A percentile compares a stretch with the other conserved stretches of the same genome.
Conservation (phyloP, 2,888 invertebrate species). For the Coremacera marginata region DNA sequence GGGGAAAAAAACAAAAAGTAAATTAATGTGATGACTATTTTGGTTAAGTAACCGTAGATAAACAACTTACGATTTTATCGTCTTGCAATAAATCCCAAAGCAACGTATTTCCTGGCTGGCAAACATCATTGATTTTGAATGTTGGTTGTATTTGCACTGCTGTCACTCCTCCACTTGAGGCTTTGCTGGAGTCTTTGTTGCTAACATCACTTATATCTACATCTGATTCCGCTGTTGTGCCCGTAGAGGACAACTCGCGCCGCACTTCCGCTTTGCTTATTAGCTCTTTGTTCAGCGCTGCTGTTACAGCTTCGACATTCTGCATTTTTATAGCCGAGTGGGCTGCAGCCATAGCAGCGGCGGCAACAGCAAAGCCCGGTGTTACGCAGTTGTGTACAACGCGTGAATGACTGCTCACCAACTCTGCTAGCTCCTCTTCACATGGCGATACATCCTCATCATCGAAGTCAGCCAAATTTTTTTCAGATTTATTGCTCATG, state of each 20-base stretch:
- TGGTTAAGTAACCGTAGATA: not conserved
- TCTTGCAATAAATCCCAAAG: conserved; percentile 96
- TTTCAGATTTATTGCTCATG: conserved; percentile 92
- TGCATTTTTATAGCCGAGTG: conserved; percentile 64
- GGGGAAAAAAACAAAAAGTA: not conserved
- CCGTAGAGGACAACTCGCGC: conserved; percentile 28
- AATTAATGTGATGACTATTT: not conserved
- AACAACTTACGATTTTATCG: conserved; percentile 80
- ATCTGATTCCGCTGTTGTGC: conserved; percentile 48
- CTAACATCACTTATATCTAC: conserved; percentile 55
- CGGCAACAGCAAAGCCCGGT: conserved; percentile 64
- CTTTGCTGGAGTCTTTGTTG: conserved; percentile 43
- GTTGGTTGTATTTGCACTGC: conserved; percentile 53
- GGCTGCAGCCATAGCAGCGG: conserved; percentile 63
- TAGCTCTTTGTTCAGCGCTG: conserved; percentile 57
- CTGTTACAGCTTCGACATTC: conserved; percentile 59
- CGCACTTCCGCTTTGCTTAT: conserved; percentile 50
- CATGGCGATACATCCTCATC: conserved; percentile 91
- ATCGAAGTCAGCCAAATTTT: conserved; percentile 94
- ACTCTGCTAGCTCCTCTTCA: conserved; percentile 84
- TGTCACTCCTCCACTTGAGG: conserved; percentile 35
- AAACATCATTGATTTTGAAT: conserved; percentile 75
- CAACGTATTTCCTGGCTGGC: conserved; percentile 90
- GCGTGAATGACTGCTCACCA: conserved; percentile 73
- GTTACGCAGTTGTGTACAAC: conserved; percentile 65